Base-by-base conservation (phyloP, 2,797 vertebrate genomes). In the Hipposideros larvatus region DNA sequence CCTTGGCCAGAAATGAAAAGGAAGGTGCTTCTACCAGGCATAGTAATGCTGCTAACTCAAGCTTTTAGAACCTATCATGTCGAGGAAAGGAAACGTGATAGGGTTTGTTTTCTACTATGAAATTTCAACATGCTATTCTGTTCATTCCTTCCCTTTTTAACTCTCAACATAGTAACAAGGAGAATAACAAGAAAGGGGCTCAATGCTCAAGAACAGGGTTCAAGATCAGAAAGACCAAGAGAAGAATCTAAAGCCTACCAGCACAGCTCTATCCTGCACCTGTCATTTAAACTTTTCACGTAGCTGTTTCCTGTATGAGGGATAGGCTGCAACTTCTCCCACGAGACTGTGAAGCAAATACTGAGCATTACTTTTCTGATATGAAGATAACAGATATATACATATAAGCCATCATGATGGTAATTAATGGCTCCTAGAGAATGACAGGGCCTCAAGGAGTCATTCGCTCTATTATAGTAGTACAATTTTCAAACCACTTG, bases 361-460 rank as follows among this genome's bases (percentile, higher is more conserved):
- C 55, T 11, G 16, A 90, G n/a, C 48, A 59, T 43, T 59, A 79
- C 43, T 79, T 95, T 85, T 93, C 88, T 93, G 75, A 95, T 93
- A 61, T 16, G 68, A 89, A 95, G 93, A 95, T 95, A 87, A 51
- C 68, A 82, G 8, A 51, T 68, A 41, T 43, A 26, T 28, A 41
- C n/a, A 75, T 61, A 79, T 75, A 95, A 85, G 86, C 94, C 37
- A 89, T 55, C 7, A 4, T 10, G 63, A 78, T 34, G 82, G 71
- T 96, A 97, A 97, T 96, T 61, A 95, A 55, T 71, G 51, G 73
- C 55, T 96, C 86, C 83, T 87, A 79, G 88, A 84, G 78, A 86
- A 84, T 57, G 82, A 6, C 4, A 89, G 21, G 19, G 51, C 73
- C 70, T 87, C 0, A 0, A 37, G 75, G 51, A 94, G 73, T 57